A percentile compares a stretch with the other conserved stretches of the same genome.
Conservation (phyloP, 92 coral and sea anemone genomes). For the Umimayanthus kanabou region DNA sequence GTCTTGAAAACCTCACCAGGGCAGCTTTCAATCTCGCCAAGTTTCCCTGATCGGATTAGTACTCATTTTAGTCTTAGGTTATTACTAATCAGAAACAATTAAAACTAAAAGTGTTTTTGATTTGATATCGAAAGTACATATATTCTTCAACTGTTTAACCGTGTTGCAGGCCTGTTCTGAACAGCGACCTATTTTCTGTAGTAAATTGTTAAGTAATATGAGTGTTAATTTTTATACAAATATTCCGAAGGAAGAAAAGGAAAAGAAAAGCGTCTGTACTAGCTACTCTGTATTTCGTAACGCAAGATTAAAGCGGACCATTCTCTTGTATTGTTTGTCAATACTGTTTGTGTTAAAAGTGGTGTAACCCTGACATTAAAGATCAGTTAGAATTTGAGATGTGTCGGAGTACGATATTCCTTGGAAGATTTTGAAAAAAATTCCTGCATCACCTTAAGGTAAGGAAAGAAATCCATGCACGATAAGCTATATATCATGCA, state of each 20-base stretch:
- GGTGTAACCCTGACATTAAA: background rate
- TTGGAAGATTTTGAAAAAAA: no score
- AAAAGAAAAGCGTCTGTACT: background rate
- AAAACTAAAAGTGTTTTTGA: no score
- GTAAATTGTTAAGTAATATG: background rate
- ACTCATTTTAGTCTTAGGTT: no score
- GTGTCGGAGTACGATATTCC: background rate
- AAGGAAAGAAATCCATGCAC: no score
- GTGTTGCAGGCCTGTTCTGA: slow-evolving; percentile 10
- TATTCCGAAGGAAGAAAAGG: slow-evolving; percentile 1
- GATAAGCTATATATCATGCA: no score
- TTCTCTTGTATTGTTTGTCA: background rate
- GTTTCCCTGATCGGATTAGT: no score
- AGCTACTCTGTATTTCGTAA: background rate
- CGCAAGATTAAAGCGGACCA: background rate
- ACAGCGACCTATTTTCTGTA: background rate
- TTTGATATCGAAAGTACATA: background rate
- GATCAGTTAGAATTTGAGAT: background rate
- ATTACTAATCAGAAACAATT: no score
- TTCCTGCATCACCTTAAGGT: no score
- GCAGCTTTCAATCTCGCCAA: no score
- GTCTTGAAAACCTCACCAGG: background rate
- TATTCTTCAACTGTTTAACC: background rate
- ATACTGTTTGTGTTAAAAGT: background rate
- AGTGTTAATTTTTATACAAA: background rate